Conservation (phyloP, 2,888 invertebrate genomes). For the Tridacna gigas region DNA sequence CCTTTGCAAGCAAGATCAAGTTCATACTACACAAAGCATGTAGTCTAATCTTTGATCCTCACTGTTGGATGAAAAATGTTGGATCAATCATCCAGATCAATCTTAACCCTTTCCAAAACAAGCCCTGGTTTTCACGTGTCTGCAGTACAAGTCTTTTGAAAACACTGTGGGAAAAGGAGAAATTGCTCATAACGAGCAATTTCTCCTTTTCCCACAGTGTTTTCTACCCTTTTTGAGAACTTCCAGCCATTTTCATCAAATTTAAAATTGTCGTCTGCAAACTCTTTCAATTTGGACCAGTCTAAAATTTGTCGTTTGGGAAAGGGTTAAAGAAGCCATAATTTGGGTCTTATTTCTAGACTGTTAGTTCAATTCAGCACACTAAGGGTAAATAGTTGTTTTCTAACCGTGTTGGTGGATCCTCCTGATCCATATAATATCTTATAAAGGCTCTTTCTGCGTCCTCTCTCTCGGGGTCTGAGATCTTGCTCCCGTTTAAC, state of each 20-base stretch:
- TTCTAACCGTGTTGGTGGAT: constrained; percentile 88
- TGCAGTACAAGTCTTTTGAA: background rate
- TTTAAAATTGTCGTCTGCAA: no score
- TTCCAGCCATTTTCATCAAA: no score
- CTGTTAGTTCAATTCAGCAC: background rate
- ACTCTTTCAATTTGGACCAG: no score
- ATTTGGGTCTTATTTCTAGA: background rate
- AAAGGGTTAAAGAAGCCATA: no score
- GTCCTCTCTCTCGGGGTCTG: constrained; percentile 94
- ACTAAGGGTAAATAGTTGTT: background rate
- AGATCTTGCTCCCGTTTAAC: constrained; percentile 95
- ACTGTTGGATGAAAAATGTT: no score
- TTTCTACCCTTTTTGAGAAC: background rate
- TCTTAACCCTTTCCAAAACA: background rate
- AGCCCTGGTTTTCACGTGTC: background rate
- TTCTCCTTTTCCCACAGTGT: background rate
- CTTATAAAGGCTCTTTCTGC: constrained; percentile 97
- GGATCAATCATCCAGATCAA: no score
- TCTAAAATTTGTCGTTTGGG: no score
- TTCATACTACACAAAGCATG: no score
- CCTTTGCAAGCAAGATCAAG: no score
- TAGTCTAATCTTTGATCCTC: no score
- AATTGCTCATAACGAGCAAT: constrained; percentile 6
- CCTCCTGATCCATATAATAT: constrained; percentile 89
- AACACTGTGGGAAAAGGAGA: constrained; percentile 8